phyloP scores from a whole-genome alignment of 2,113 vertebrate species.

The Boulengeromyrus knoepffleri region DNA sequence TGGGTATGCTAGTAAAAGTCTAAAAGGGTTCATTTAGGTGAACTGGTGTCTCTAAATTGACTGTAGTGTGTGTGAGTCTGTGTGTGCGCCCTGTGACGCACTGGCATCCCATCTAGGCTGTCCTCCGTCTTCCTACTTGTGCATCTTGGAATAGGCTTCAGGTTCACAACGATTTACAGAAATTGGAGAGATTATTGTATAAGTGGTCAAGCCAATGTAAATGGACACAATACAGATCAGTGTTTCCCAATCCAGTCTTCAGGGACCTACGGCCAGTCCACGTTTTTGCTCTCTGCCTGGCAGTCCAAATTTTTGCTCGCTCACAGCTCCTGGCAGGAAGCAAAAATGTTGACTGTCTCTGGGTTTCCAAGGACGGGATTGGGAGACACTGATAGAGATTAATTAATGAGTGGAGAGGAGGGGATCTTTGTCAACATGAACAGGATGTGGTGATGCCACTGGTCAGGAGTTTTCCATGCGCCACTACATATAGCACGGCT shows the following conservation, averaged over 20 bases:
- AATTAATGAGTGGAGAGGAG: background rate
- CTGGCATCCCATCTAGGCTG: background rate
- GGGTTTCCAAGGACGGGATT: background rate
- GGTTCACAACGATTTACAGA: background rate
- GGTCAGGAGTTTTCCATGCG: background rate
- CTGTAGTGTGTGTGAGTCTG: background rate
- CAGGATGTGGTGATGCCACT: background rate
- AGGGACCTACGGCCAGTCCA: background rate
- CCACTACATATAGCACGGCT: background rate
- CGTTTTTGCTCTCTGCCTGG: background rate
- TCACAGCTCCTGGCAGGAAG: background rate
- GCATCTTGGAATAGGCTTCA: background rate
- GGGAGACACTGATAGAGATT: background rate
- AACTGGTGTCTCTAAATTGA: background rate
- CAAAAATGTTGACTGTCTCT: background rate
- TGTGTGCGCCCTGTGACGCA: background rate
- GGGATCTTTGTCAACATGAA: background rate
- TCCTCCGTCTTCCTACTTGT: background rate
- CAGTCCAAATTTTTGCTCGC: background rate
- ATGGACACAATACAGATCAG: background rate
- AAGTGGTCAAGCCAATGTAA: background rate
- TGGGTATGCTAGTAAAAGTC: background rate
- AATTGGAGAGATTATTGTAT: background rate
- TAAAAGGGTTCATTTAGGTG: background rate
- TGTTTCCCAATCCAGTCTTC: background rate